A percentile compares a stretch with the other conserved stretches of the same genome.
phyloP scores from a whole-genome alignment of 2,888 invertebrate genomes.

The Drosophila quinaria region DNA sequence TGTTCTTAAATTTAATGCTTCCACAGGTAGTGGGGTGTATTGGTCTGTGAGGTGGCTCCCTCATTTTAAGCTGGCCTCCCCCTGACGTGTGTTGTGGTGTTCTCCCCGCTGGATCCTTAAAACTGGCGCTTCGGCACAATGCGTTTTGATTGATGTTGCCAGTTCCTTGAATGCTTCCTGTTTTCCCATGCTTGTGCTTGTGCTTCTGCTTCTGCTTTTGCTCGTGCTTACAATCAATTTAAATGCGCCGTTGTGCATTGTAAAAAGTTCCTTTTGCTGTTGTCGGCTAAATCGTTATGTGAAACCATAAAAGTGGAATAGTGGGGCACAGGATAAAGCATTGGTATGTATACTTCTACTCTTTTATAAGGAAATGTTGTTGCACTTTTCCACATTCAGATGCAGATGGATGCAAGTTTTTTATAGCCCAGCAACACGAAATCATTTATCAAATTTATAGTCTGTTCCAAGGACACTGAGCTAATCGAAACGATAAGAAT shows the following conservation, averaged over 20 bases:
- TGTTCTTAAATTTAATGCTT: slow-evolving; percentile 74
- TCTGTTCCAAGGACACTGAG: slow-evolving; percentile 45
- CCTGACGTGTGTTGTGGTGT: slow-evolving; percentile 19
- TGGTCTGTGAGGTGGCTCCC: slow-evolving; percentile 17
- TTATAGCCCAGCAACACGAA: slow-evolving; percentile 22
- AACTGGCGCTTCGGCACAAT: slow-evolving; percentile 55
- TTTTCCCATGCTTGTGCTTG: slow-evolving; percentile 33
- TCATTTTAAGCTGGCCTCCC: slow-evolving; percentile 11
- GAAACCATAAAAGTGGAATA: slow-evolving; percentile 72
- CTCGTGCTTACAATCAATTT: slow-evolving; percentile 75
- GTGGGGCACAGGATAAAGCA: slow-evolving; percentile 55
- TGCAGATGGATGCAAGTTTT: slow-evolving; percentile 68
- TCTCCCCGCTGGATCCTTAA: slow-evolving; percentile 46
- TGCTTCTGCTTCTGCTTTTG: slow-evolving; percentile 12
- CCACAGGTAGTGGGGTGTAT: slow-evolving; percentile 63
- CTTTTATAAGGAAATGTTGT: slow-evolving; percentile 15
- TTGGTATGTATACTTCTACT: slow-evolving; percentile 19
- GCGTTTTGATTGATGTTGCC: slow-evolving; percentile 73
- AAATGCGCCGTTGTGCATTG: slow-evolving; percentile 79
- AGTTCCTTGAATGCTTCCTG: slow-evolving; percentile 65
- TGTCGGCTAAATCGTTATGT: slow-evolving; percentile 68
- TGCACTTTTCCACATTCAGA: slow-evolving; percentile 39
- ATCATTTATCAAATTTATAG: slow-evolving; percentile 65
- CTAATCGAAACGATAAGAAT: slow-evolving; percentile 70
- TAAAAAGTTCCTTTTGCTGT: slow-evolving; percentile 62